phyloP scores from a whole-genome alignment of 2,797 vertebrate species.

The Tenualosa thibaudeaui region DNA sequence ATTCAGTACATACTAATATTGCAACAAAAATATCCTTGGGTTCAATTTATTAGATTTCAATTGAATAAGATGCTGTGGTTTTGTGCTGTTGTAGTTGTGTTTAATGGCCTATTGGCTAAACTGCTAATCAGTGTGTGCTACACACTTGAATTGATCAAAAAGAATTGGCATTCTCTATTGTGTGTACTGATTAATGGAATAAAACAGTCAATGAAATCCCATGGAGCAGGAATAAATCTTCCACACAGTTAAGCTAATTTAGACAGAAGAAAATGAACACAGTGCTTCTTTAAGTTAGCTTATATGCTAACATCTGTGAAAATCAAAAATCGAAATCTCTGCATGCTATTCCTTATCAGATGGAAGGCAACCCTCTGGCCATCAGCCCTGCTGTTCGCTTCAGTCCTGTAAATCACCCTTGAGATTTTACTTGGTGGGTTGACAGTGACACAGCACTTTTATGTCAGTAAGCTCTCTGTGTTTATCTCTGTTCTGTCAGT shows the following conservation, averaged over 20 bases:
- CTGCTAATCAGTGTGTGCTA: background rate
- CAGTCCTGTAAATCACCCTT: background rate
- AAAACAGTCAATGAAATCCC: background rate
- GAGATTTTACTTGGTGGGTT: background rate
- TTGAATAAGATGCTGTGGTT: background rate
- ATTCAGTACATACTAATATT: background rate
- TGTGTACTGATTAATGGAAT: background rate
- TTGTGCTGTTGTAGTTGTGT: background rate
- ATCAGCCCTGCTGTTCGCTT: background rate
- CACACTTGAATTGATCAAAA: background rate
- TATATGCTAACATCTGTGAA: slow-evolving; percentile 9
- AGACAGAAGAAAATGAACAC: background rate
- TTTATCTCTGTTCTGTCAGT: background rate
- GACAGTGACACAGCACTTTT: background rate
- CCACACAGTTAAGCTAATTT: background rate
- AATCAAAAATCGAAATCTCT: background rate
- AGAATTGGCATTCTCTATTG: background rate
- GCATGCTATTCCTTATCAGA: background rate
- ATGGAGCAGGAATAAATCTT: background rate
- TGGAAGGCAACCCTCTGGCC: background rate
- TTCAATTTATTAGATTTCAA: background rate
- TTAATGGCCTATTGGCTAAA: background rate
- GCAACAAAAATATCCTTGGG: background rate
- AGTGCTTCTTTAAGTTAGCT: slow-evolving; percentile 20
- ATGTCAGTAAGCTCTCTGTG: background rate